Evolutionary conservation across 2,888 invertebrate genomes (phyloP), one percentile per base, ranked within the genome.

Genomic region (Elgonia sp.): DNA sequence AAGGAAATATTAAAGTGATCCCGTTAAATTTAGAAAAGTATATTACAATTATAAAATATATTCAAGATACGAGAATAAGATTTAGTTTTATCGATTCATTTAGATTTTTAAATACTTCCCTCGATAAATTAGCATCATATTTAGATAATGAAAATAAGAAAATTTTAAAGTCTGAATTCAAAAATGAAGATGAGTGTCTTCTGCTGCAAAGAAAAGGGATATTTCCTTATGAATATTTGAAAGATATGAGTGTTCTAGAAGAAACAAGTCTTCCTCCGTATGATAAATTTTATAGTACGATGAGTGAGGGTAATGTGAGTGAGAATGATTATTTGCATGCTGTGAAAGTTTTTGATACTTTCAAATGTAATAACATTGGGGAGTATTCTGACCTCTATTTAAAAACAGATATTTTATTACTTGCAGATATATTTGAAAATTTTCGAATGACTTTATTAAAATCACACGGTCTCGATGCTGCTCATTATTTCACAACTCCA

Each of bases 191-290:
- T 10, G 10, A 87, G 62, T 79, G 67, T 75, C 50, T 14, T 50
- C 16, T 50, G 14, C 16, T 50, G 16, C 10, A 5, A 5, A 50
- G 50, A 50, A 50, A 50, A 87, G 92, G 92, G 0, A 87, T 93
- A 18, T 92, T 93, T 85, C 93, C 93, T 9, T 93, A 93, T 87
- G 91, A 92, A n/a, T 93, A 92, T 79, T 39, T 93, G 10, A 88
- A 90, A 40, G 67, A 40, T 16, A 77, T 46, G 77, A 84, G 84
- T 39, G 91, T 91, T 88, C 69, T 92, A 40, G 70, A 91, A 16
- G 91, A 91, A 65, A 14, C 62, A 20, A 16, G 53, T 37, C 69
- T 91, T 50, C 90, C 90, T 12, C 29, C 86, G 18, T 77, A 72
- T 57, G 89, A 90, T 21, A 60, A 82, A 20, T 92, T 92, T 90